A percentile compares a stretch with the other conserved stretches of the same genome.
Evolutionary conservation across 2,888 invertebrate species (phyloP).

Genomic region (Phyllotreta cruciferae): DNA sequence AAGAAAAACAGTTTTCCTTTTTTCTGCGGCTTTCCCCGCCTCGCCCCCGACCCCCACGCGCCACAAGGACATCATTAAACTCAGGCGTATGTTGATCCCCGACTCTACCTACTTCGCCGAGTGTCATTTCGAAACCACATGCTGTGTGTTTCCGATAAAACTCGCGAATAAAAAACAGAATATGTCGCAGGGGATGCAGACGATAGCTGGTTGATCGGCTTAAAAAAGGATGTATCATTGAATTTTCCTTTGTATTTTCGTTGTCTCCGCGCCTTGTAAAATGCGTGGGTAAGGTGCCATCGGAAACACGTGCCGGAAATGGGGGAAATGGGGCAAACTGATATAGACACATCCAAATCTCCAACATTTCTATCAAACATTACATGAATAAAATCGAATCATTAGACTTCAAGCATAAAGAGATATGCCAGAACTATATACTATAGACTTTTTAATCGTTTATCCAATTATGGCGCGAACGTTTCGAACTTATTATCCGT

Average conservation of each 20-base stretch:
- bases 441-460: background rate
- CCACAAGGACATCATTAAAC: constrained; percentile 6
- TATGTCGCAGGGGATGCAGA: constrained; percentile 4
- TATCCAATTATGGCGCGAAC: constrained; percentile 1
- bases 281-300: background rate
- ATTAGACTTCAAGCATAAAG: no score
- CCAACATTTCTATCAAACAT: no score
- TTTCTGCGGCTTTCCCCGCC: background rate
- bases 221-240: constrained; percentile 6
- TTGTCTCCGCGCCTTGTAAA: background rate
- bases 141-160: constrained; percentile 12
- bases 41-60: background rate
- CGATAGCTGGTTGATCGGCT: constrained; percentile 7
- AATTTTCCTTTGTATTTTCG: background rate
- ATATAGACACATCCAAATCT: no score
- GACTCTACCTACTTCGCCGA: background rate
- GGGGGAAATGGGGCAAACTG: no score
- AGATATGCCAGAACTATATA: no score
- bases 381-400: no score
- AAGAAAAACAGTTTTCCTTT: background rate
- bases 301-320: no score
- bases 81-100: constrained; percentile 1
- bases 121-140: constrained; percentile 11
- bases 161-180: constrained; percentile 7
- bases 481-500: constrained; percentile 1